Evolutionary conservation across 2,113 vertebrate genomes (phyloP), one percentile per base, ranked within the genome.

Genomic region (Prolemur simus): DNA sequence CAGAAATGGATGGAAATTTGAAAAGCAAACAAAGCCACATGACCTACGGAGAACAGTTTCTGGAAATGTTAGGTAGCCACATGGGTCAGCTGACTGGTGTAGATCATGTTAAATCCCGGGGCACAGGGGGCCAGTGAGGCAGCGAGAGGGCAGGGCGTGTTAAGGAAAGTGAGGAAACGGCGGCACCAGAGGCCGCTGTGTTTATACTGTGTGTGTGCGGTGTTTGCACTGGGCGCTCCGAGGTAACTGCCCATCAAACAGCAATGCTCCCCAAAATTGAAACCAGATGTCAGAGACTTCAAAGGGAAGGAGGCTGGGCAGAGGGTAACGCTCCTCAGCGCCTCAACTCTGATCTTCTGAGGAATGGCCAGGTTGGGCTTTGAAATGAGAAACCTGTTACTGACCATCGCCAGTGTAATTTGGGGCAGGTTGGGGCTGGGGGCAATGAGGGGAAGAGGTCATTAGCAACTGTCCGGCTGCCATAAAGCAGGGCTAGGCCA

Each of bases 241-340:
- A 98, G 94, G 98, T 97, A 98, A 98, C 97, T 98, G 96, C 98
- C 98, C 98, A 96, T 98, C 98, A 97, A 96, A 97, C 96, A 97
- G 98, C 98, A 98, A 96, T 89, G 89, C 95, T 97, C 89, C 93
- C 17, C 92, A 73, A 98, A 98, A 99, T 98, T 97, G 97, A 98
- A 99, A 99, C 98, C 99, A 99, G 98, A 99, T 98, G 98, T 98
- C 97, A 78, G 89, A 83, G 98, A 98, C 98, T 99, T 99, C 99
- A 99, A 99, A 99, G 98, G 93, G 95, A 97, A 97, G 94, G 97
- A 98, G 98, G 97, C 87, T 97, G 98, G 97, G 96, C 96, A 95
- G 90, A 97, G 98, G 93, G 78, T 93, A 97, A 96, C 39, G 60
- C 95, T 97, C 97, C 96, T 95, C 97, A 95, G 60, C 95, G 97